Conservation (phyloP, 30 jellyfish, hydroid and myxozoan species). For the Turritopsis rubra region DNA sequence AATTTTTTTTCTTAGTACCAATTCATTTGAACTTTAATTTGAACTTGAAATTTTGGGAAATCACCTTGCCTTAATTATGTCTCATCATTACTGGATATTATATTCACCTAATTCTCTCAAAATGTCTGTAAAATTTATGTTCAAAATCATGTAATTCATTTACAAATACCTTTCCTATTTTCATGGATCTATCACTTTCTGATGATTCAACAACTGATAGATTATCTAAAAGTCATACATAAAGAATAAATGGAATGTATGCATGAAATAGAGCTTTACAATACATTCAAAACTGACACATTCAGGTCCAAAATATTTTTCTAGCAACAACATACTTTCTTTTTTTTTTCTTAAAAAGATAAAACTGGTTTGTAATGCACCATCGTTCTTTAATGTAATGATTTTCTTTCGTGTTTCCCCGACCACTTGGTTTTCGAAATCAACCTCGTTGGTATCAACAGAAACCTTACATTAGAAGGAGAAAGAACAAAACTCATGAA, state of each 20-base stretch:
- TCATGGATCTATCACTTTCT: background rate
- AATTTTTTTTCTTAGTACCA: background rate
- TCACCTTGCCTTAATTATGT: background rate
- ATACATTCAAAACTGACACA: background rate
- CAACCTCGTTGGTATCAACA: slow-evolving; percentile 48
- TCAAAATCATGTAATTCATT: too few species aligned
- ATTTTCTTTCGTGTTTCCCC: slow-evolving; percentile 85
- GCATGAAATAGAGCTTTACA: background rate
- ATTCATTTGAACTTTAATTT: background rate
- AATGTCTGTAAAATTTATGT: too few species aligned
- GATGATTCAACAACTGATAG: background rate
- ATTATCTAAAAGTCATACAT: background rate
- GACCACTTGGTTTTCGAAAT: slow-evolving; percentile 71
- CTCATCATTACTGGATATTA: too few species aligned
- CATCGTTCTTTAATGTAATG: slow-evolving; percentile 62
- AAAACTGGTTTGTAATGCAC: slow-evolving; percentile 74
- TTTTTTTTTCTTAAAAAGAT: slow-evolving; percentile 15
- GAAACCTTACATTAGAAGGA: slow-evolving; percentile 5
- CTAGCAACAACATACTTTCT: background rate
- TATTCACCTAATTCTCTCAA: too few species aligned
- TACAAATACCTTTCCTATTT: background rate
- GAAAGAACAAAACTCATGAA: background rate
- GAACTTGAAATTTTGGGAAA: too few species aligned
- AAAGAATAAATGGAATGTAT: background rate
- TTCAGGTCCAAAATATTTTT: background rate